Evolutionary conservation across 2,113 vertebrate species (phyloP).

Genomic region (Sapajus apella): DNA sequence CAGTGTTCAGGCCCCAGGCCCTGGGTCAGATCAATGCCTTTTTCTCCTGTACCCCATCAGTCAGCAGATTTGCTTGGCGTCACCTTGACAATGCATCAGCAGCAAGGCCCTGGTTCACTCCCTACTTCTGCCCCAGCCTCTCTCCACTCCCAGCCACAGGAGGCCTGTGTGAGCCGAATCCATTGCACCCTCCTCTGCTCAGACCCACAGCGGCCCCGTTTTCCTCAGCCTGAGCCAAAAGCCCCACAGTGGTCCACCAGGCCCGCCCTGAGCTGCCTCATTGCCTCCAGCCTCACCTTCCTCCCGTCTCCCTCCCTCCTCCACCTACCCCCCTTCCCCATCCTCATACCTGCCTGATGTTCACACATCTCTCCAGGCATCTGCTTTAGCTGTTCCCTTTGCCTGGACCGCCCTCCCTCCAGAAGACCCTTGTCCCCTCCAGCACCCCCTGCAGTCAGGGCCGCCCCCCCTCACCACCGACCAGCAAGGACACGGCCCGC

Average conservation of each 20-base stretch:
- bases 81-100: background rate
- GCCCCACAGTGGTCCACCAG: rapidly evolving
- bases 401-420: background rate
- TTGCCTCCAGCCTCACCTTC: background rate
- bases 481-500: background rate
- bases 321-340: no score
- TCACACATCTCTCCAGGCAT: no score
- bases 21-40: background rate
- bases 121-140: background rate
- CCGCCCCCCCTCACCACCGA: no score
- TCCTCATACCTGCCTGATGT: no score
- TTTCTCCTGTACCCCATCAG: background rate
- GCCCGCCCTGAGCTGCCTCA: background rate
- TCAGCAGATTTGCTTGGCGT: no score
- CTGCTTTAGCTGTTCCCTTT: no score
- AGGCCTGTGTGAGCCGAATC: background rate
- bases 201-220: background rate
- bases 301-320: rapidly evolving
- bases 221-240: background rate
- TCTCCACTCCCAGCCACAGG: background rate
- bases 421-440: rapidly evolving
- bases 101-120: no score
- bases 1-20: background rate
- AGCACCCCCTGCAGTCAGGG: no score
- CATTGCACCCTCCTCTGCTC: rapidly evolving